Evolutionary conservation across 1,140 invertebrate genomes (phyloP).

Genomic region (Pachyrhynchus sulphureomaculatus): DNA sequence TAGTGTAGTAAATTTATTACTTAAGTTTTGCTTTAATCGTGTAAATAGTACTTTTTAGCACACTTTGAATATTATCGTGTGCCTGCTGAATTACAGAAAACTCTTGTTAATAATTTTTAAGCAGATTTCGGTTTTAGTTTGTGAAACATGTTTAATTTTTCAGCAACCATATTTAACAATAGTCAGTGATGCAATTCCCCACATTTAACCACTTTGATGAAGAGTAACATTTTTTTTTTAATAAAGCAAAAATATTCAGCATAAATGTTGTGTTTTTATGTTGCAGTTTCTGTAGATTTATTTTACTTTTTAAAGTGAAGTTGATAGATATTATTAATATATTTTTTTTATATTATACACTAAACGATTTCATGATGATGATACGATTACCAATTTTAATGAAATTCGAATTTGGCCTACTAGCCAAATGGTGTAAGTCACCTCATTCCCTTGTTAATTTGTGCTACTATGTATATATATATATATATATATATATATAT

Average conservation of each 20-base stretch:
- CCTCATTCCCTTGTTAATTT: no score
- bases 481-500: no score
- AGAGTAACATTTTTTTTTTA: conserved; percentile 29
- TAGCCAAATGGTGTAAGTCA: no score
- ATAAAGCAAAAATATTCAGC: conserved; percentile 10
- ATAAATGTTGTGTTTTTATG: background rate
- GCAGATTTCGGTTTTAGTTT: conserved; percentile 32
- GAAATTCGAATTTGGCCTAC: no score
- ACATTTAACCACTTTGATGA: conserved; percentile 50
- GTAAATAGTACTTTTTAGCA: conserved; percentile 47
- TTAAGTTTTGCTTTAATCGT: conserved; percentile 50
- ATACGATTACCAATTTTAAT: no score
- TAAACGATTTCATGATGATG: no score
- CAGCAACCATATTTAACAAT: conserved; percentile 49
- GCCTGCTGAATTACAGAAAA: conserved; percentile 39
- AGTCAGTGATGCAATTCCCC: conserved; percentile 43
- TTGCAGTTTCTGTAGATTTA: background rate
- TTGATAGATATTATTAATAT: background rate
- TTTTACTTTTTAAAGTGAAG: background rate
- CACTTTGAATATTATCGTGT: conserved; percentile 44
- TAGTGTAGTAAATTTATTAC: conserved; percentile 40
- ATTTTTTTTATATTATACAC: no score
- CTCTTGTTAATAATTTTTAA: conserved; percentile 17
- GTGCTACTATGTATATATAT: no score
- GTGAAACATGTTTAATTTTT: conserved; percentile 29